Conservation (phyloP, 1,140 invertebrate genomes). For the Euglossa dilemma region DNA sequence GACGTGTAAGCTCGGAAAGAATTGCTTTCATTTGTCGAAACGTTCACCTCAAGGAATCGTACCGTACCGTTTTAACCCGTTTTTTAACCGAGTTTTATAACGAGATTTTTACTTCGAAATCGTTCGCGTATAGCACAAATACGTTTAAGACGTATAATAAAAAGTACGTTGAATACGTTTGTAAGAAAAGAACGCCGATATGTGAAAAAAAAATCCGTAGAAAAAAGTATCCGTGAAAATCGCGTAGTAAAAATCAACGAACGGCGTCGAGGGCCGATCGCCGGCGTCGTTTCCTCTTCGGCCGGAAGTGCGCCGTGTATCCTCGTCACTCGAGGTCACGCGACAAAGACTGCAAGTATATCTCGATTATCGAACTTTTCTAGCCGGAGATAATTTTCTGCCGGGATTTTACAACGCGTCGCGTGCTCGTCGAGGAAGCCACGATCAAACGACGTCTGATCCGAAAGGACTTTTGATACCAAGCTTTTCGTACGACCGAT, state of each 20-base stretch:
- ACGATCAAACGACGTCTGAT: background rate
- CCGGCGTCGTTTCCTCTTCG: background rate
- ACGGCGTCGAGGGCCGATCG: no score
- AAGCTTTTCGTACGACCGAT: slow-evolving; percentile 1
- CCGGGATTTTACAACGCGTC: slow-evolving; percentile 1
- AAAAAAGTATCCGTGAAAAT: no score
- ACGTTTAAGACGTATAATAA: background rate
- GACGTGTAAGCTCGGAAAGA: background rate
- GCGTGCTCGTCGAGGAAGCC: background rate
- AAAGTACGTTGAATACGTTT: background rate
- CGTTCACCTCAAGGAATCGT: background rate
- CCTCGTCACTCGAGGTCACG: background rate
- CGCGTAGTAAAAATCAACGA: no score
- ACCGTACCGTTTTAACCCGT: background rate
- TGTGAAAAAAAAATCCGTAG: no score
- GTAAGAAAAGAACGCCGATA: background rate
- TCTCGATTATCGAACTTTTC: background rate
- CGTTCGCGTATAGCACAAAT: background rate
- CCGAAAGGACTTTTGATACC: slow-evolving; percentile 6
- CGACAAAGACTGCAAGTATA: slow-evolving; percentile 14
- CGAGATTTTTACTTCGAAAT: background rate
- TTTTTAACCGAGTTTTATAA: background rate
- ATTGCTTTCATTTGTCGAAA: background rate
- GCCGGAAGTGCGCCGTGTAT: background rate
- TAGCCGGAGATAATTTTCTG: background rate